phyloP scores from a whole-genome alignment of 2,888 invertebrate species.

The Arctia plantaginis region DNA sequence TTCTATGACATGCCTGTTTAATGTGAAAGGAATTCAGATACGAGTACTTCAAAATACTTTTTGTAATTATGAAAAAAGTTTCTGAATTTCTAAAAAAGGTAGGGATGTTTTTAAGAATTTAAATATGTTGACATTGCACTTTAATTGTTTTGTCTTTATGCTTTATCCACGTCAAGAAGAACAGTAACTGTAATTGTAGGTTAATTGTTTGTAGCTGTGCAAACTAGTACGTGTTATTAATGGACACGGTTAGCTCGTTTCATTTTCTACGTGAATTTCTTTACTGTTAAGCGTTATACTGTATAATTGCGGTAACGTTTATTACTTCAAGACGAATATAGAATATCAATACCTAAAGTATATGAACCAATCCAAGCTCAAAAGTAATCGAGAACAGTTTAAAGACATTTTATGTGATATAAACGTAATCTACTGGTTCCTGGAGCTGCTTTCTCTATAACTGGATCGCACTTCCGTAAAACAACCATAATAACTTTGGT shows the following conservation, averaged over 20 bases:
- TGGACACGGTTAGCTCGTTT: not conserved
- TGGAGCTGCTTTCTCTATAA: slow-evolving; percentile 72
- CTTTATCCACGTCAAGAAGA: slow-evolving; percentile 9
- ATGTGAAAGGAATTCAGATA: slow-evolving; percentile 9
- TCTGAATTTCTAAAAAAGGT: not conserved
- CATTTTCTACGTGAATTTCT: not conserved
- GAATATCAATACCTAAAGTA: not conserved
- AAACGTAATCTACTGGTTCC: slow-evolving; percentile 55
- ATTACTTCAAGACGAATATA: not conserved
- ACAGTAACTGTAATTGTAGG: slow-evolving; percentile 13
- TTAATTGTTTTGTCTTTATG: slow-evolving; percentile 1
- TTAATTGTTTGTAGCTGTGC: slow-evolving; percentile 21
- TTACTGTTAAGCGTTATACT: not conserved
- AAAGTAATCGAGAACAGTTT: slow-evolving; percentile 11
- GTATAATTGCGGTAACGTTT: not conserved
- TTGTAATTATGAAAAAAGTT: not conserved
- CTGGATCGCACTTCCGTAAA: slow-evolving; percentile 70
- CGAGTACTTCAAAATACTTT: not conserved
- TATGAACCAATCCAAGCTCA: not conserved
- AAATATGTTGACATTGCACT: slow-evolving; percentile 9
- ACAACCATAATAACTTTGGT: slow-evolving; percentile 62
- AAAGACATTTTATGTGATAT: slow-evolving; percentile 36
- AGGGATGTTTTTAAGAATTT: not conserved
- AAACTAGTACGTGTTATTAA: slow-evolving; percentile 13
- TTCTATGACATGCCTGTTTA: slow-evolving; percentile 25